phyloP scores from a whole-genome alignment of 37 sponge, comb jelly and placozoan genomes.

The Petrosia ficiformis region DNA sequence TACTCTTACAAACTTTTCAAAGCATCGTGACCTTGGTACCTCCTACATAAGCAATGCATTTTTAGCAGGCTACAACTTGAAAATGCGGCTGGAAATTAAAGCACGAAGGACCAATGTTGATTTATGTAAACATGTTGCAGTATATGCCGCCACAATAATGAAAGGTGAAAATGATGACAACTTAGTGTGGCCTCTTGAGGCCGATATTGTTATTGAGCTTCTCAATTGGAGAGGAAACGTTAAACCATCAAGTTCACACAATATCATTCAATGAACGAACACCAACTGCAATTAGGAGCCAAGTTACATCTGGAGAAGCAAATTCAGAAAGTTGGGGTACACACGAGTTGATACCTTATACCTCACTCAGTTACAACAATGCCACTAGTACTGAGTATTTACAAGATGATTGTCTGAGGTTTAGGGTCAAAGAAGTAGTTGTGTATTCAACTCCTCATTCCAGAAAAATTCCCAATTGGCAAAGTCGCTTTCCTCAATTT shows the following conservation, averaged over 20 bases:
- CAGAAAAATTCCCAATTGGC: too few relatives aligned
- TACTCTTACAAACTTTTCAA: neutral
- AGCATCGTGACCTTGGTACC: neutral
- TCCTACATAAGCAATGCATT: neutral
- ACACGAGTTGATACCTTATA: neutral
- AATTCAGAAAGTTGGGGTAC: neutral
- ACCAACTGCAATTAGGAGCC: neutral
- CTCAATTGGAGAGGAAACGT: conserved; percentile 5
- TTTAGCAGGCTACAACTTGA: conserved; percentile 19
- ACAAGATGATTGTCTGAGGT: neutral
- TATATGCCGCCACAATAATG: conserved; percentile 4
- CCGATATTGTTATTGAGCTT: conserved; percentile 3
- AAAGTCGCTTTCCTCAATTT: too few relatives aligned
- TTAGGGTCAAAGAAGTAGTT: neutral
- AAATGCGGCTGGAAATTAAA: conserved; percentile 21
- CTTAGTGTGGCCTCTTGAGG: neutral
- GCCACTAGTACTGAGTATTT: neutral
- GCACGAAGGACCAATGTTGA: conserved; percentile 1
- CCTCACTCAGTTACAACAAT: neutral
- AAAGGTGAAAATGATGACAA: conserved; percentile 4
- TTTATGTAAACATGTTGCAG: neutral
- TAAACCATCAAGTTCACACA: neutral
- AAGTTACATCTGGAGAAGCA: neutral
- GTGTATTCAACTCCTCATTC: too few relatives aligned
- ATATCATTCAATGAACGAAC: neutral